These are phyloP conservation scores for Drosophila mercatorum DNA, from an alignment of 2,888 invertebrate species.

Conservation along the genomic window DNA sequence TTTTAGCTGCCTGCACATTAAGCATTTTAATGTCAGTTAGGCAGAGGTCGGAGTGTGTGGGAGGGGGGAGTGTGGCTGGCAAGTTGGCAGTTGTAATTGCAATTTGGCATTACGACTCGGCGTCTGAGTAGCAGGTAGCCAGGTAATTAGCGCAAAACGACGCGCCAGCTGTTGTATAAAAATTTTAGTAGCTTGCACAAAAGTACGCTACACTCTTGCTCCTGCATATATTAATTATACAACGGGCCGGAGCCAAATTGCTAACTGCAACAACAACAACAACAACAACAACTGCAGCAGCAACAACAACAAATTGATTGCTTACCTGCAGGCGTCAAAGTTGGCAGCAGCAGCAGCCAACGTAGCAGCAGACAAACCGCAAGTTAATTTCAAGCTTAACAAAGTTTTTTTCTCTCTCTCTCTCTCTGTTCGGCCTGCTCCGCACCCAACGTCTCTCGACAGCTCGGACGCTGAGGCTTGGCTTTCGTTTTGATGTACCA, in stretches of 20 bases:
- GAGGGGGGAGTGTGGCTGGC: constrained; percentile 15
- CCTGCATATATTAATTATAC: constrained; percentile 74
- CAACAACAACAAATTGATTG: constrained; percentile 61
- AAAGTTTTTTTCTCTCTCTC: constrained; percentile 58
- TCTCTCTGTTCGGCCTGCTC: constrained; percentile 13
- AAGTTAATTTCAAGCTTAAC: constrained; percentile 81
- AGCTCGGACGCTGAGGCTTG: constrained; percentile 35
- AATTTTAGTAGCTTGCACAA: constrained; percentile 70
- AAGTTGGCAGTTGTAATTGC: constrained; percentile 74
- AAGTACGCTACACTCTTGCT: constrained; percentile 57
- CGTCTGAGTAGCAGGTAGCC: constrained; percentile 33
- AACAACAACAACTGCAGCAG: constrained; percentile 1
- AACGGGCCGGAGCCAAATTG: constrained; percentile 52
- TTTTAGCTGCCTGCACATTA: constrained; percentile 74
- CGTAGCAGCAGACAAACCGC: constrained; percentile 63
- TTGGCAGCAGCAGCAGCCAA: constrained; percentile 49
- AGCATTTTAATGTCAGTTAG: constrained; percentile 82
- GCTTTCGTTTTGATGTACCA: constrained; percentile 74
- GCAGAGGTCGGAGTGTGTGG: constrained; percentile 2
- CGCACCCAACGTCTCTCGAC: constrained; percentile 6
- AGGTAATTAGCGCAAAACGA: constrained; percentile 80
- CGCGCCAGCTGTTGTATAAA: constrained; percentile 77
- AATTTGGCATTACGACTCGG: constrained; percentile 76
- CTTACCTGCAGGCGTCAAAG: constrained; percentile 79
- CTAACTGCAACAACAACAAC: constrained; percentile 64